These are phyloP conservation scores for Labia minor DNA, from an alignment of 2,888 invertebrate genomes.

Conservation along the genomic window DNA sequence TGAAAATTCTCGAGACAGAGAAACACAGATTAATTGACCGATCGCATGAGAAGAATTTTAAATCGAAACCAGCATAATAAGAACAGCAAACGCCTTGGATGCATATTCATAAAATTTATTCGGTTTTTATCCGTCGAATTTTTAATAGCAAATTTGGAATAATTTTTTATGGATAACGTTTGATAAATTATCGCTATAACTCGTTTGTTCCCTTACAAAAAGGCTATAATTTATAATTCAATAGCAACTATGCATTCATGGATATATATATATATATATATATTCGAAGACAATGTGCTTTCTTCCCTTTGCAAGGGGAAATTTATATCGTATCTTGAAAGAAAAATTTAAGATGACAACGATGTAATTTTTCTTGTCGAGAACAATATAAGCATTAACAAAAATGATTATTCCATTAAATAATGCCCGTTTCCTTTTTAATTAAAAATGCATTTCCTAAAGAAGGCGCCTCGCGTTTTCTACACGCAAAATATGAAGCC, in stretches of 20 bases:
- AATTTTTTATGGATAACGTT: not conserved
- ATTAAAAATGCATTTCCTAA: conserved; percentile 4
- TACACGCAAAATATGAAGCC: not conserved
- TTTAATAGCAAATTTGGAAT: not conserved
- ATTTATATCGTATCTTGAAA: conserved; percentile 6
- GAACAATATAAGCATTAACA: conserved; percentile 13
- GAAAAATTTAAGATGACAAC: conserved; percentile 13
- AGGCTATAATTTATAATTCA: conserved; percentile 13
- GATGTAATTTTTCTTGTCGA: not conserved
- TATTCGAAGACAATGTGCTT: not conserved
- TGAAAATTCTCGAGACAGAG: not conserved
- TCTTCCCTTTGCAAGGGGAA: not conserved
- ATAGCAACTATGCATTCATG: conserved; percentile 13
- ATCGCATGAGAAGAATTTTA: not conserved
- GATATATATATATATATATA: no score
- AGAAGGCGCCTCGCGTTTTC: not conserved
- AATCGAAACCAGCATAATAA: not conserved
- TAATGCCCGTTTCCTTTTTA: conserved; percentile 13
- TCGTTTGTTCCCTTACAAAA: not conserved
- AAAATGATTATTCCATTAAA: conserved; percentile 8
- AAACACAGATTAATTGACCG: conserved; percentile 13
- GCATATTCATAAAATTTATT: not conserved
- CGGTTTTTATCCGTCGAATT: not conserved
- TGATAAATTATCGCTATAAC: conserved; percentile 1
- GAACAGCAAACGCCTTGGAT: not conserved